Conservation (phyloP, 2,797 vertebrate species). For the Lagodon rhomboides region DNA sequence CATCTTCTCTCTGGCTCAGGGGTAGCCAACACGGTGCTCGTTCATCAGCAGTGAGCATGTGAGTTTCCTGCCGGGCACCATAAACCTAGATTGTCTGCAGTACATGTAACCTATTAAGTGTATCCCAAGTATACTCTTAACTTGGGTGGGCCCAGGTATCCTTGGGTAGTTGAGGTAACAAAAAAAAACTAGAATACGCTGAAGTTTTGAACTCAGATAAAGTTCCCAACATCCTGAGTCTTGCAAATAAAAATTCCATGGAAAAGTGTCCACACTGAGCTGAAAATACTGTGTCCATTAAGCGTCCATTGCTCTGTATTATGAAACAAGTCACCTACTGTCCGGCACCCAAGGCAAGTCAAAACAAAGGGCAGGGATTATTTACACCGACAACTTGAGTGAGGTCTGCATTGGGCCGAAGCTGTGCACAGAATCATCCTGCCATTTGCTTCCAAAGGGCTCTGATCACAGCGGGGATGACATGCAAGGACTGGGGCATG, state of each 20-base stretch:
- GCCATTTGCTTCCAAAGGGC: conserved; percentile 76
- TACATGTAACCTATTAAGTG: too few species aligned
- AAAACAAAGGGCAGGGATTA: conserved; percentile 53
- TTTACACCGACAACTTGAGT: conserved; percentile 63
- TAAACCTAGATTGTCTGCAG: too few species aligned
- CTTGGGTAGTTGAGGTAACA: too few species aligned
- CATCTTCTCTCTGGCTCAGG: neutral
- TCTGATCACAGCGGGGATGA: conserved; percentile 85
- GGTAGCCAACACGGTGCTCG: too few species aligned
- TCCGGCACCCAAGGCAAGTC: conserved; percentile 10
- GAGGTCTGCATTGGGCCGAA: conserved; percentile 53
- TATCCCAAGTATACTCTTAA: too few species aligned
- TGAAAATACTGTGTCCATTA: neutral
- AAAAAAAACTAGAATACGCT: neutral
- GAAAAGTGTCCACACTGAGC: neutral
- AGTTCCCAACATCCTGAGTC: neutral
- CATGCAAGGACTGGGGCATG: conserved; percentile 81
- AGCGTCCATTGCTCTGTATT: conserved; percentile 16
- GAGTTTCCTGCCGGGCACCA: too few species aligned
- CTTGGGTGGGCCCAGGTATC: too few species aligned
- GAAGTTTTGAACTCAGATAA: neutral
- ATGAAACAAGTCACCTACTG: conserved; percentile 25
- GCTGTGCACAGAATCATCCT: conserved; percentile 63
- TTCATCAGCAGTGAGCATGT: too few species aligned
- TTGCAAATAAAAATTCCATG: neutral